Evolutionary conservation across 2,113 vertebrate genomes (phyloP).

Genomic region (Dasypus novemcinctus): DNA sequence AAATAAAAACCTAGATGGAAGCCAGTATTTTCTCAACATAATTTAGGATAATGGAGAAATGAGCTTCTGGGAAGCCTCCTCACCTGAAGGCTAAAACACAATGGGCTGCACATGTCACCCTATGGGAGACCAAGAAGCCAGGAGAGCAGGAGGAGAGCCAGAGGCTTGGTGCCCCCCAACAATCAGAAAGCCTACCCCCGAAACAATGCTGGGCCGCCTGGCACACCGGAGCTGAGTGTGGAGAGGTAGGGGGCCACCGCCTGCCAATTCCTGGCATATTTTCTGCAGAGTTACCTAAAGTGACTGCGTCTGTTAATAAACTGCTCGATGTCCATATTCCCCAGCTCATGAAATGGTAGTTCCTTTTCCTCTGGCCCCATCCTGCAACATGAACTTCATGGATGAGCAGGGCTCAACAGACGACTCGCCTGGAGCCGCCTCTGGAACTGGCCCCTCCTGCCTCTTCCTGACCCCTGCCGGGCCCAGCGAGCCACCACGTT

Average conservation of each 20-base stretch:
- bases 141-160: background rate
- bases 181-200: background rate
- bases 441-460: background rate
- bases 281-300: background rate
- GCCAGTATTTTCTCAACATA: background rate
- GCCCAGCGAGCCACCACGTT: background rate
- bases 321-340: background rate
- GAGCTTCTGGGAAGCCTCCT: constrained; percentile 12
- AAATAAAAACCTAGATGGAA: background rate
- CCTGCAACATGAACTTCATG: background rate
- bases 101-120: background rate
- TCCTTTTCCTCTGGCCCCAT: background rate
- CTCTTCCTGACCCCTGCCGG: background rate
- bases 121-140: background rate
- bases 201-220: background rate
- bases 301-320: background rate
- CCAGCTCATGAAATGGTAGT: background rate
- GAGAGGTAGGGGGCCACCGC: background rate
- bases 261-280: background rate
- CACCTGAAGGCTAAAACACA: background rate
- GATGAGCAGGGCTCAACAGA: background rate
- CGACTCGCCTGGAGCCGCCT: too few species aligned
- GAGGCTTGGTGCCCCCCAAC: background rate
- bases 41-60: constrained; percentile 20
- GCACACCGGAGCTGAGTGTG: background rate